A percentile compares a stretch with the other conserved stretches of the same genome.
phyloP scores from a whole-genome alignment of 2,797 vertebrate genomes.

The Pangasius mekongensis region DNA sequence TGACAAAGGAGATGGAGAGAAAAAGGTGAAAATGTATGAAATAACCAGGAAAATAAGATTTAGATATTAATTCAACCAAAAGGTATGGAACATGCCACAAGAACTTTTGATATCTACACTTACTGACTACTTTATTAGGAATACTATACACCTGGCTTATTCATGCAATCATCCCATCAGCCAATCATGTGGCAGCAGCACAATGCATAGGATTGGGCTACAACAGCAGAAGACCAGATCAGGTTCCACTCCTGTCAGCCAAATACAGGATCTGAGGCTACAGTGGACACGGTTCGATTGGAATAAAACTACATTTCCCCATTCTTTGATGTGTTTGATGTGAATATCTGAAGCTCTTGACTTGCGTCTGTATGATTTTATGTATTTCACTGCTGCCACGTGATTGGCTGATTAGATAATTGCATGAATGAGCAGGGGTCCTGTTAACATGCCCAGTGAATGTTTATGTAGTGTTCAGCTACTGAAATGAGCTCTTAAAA shows the following conservation, averaged over 20 bases:
- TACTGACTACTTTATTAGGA: neutral
- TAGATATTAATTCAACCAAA: neutral
- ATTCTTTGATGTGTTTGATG: neutral
- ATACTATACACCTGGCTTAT: neutral
- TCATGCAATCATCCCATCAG: neutral
- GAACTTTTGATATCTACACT: neutral
- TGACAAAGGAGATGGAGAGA: slow-evolving; percentile 69
- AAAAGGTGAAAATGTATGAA: slow-evolving; percentile 61
- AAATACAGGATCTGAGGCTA: neutral
- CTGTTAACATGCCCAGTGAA: neutral
- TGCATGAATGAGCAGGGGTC: neutral
- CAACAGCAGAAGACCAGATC: neutral
- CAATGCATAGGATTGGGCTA: neutral
- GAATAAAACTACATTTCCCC: neutral
- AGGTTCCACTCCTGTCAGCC: neutral
- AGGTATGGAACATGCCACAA: neutral
- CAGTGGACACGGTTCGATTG: neutral
- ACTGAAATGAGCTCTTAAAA: neutral
- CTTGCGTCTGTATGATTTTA: neutral
- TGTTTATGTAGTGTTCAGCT: neutral
- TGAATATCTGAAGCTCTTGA: neutral
- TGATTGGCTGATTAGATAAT: neutral
- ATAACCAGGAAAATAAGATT: neutral
- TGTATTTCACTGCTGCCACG: neutral
- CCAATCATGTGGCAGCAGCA: neutral